Conservation (phyloP, 2,797 vertebrate genomes). For the Acipenser ruthenus region DNA sequence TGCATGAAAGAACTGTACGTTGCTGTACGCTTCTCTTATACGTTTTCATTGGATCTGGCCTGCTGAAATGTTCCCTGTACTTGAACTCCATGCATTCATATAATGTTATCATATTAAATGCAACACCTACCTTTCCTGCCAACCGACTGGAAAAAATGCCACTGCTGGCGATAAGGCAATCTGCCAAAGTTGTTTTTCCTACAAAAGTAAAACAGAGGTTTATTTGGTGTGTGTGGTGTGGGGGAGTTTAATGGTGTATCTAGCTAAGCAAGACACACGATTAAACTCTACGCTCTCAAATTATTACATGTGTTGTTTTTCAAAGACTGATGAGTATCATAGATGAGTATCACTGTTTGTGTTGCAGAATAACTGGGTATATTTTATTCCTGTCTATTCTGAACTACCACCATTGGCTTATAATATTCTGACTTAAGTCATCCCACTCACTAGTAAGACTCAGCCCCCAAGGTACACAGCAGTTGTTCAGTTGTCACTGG, state of each 20-base stretch:
- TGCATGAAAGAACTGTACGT: no score
- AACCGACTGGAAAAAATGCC: constrained; percentile 91
- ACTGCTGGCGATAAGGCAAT: constrained; percentile 90
- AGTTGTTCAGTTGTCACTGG: neutral
- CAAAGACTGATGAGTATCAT: neutral
- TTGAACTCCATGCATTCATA: no score
- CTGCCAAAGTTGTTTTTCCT: constrained; percentile 95
- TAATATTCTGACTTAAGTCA: neutral
- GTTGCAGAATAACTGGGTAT: neutral
- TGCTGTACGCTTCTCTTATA: no score
- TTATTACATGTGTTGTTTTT: neutral
- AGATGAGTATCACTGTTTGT: neutral
- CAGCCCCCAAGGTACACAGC: neutral
- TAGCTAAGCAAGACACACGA: neutral
- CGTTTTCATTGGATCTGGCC: no score
- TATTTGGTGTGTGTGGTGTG: no score
- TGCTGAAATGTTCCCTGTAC: no score
- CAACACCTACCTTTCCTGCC: constrained; percentile 77
- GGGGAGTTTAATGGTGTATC: neutral
- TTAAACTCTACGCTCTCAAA: neutral
- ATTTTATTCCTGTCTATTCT: no score
- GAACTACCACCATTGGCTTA: no score
- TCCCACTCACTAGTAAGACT: neutral
- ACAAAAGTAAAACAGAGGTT: constrained; percentile 19
- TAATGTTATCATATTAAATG: no score